Conservation (phyloP, 2,888 invertebrate species). For the Leptopilina drosophilae region DNA sequence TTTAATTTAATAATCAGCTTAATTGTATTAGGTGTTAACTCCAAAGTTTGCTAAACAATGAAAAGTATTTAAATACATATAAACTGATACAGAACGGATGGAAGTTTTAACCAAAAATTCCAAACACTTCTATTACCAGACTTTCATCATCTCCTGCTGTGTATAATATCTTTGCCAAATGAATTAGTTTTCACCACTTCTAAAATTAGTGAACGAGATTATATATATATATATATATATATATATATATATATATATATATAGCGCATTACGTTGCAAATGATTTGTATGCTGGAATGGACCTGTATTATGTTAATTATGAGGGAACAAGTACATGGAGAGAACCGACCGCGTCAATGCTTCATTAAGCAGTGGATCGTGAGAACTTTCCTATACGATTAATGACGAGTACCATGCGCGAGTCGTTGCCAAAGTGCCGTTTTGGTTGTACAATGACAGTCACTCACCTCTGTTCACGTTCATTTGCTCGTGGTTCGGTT, state of each 20-base stretch:
- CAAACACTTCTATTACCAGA: too few relatives aligned
- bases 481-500: slow-evolving; percentile 25
- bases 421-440: slow-evolving; percentile 31
- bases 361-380: slow-evolving; percentile 27
- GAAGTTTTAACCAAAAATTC: too few relatives aligned
- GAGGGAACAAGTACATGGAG: slow-evolving; percentile 59
- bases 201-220: not conserved
- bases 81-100: too few relatives aligned
- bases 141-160: too few relatives aligned
- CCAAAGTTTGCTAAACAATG: too few relatives aligned
- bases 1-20: too few relatives aligned
- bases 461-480: slow-evolving; percentile 14
- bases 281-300: slow-evolving; percentile 59
- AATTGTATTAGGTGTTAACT: too few relatives aligned
- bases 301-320: slow-evolving; percentile 65
- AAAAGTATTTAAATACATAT: too few relatives aligned
- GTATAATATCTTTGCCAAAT: too few relatives aligned
- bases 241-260: too few relatives aligned
- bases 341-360: slow-evolving; percentile 34
- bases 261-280: slow-evolving; percentile 23
- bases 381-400: slow-evolving; percentile 30
- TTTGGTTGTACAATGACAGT: slow-evolving; percentile 33
- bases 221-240: too few relatives aligned
- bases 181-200: not conserved
- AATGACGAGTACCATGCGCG: slow-evolving; percentile 29